A percentile compares a stretch with the other conserved stretches of the same genome.
Evolutionary conservation across 2,888 invertebrate genomes (phyloP).

Genomic region (Meiosimyza platycephala): DNA sequence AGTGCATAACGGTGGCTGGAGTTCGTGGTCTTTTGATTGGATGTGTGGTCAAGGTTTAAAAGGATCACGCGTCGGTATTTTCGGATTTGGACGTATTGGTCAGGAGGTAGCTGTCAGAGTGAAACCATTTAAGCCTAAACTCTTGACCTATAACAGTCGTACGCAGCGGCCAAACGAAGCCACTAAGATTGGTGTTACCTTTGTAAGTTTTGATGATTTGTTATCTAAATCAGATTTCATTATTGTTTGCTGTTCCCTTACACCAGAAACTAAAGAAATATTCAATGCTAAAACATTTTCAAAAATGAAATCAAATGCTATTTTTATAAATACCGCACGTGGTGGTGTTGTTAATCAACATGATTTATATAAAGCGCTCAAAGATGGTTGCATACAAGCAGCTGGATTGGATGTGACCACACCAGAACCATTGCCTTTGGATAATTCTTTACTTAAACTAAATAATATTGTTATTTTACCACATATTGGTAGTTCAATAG

Average conservation of each 20-base stretch:
- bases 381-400: conserved; percentile 77
- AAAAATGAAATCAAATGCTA: conserved; percentile 86
- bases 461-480: conserved; percentile 84
- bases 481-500: conserved; percentile 93
- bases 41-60: conserved; percentile 88
- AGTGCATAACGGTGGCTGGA: conserved; percentile 84
- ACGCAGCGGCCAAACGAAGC: conserved; percentile 73
- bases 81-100: conserved; percentile 87
- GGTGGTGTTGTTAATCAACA: conserved; percentile 86
- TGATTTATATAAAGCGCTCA: conserved; percentile 80
- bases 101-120: conserved; percentile 82
- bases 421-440: conserved; percentile 88
- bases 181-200: conserved; percentile 73
- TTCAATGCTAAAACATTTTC: conserved; percentile 84
- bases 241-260: conserved; percentile 82
- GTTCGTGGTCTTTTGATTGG: conserved; percentile 89
- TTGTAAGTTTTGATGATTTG: conserved; percentile 78
- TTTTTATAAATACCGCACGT: conserved; percentile 89
- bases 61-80: conserved; percentile 84
- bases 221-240: conserved; percentile 86
- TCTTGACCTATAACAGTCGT: conserved; percentile 81
- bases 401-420: conserved; percentile 93
- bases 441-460: conserved; percentile 79
- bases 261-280: conserved; percentile 80
- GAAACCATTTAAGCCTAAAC: conserved; percentile 78